A percentile compares a stretch with the other conserved stretches of the same genome.
Evolutionary conservation across 2,888 invertebrate genomes (phyloP).

Genomic region (Scrobipalpa atriplicella): DNA sequence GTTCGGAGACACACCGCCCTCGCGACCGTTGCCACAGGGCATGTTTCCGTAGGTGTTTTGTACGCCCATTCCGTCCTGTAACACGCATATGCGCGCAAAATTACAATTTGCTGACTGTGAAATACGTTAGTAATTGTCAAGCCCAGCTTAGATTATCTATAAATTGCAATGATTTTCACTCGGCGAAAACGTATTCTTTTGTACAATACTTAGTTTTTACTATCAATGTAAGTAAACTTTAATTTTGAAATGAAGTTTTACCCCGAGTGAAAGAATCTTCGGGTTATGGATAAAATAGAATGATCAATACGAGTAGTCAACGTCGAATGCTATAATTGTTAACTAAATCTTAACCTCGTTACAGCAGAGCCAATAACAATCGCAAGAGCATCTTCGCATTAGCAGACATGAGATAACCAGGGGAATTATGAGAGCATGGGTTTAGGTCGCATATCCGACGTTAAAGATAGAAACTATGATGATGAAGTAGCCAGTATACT

Average conservation of each 20-base stretch:
- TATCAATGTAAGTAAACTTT: no score
- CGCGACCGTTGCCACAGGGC: conserved; percentile 81
- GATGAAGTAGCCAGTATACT: conserved; percentile 54
- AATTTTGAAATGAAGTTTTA: background rate
- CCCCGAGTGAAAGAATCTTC: background rate
- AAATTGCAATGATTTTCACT: background rate
- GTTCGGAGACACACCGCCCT: conserved; percentile 80
- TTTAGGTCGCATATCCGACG: background rate
- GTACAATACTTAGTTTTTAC: no score
- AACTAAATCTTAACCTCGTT: background rate
- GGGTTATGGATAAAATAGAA: background rate
- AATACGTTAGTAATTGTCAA: background rate
- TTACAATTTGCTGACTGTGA: conserved; percentile 32
- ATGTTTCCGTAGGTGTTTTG: conserved; percentile 82
- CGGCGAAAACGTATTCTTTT: background rate
- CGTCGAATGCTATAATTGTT: background rate
- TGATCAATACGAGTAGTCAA: background rate
- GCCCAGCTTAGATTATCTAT: background rate
- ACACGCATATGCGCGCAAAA: conserved; percentile 48
- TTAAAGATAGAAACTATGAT: conserved; percentile 6
- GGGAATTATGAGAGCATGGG: background rate
- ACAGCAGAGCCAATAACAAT: conserved; percentile 35
- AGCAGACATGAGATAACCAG: conserved; percentile 37
- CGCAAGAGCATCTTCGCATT: conserved; percentile 62
- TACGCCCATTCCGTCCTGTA: conserved; percentile 85